Evolutionary conservation across 2,888 invertebrate genomes (phyloP).

Genomic region (Andrena minutula): DNA sequence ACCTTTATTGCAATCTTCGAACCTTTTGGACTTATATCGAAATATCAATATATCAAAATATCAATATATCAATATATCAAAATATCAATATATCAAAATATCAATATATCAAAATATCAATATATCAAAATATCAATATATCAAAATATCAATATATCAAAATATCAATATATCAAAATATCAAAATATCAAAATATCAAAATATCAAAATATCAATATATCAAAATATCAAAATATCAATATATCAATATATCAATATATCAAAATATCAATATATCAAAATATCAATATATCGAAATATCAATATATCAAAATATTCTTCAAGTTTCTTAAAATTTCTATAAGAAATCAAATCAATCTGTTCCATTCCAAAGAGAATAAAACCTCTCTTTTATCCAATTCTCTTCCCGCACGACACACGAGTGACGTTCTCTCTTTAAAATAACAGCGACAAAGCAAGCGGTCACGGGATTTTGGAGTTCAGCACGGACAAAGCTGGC

Average conservation of each 20-base stretch:
- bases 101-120: too few relatives aligned
- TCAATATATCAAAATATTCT: not conserved
- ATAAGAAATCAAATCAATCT: not conserved
- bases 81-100: too few relatives aligned
- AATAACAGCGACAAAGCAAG: slow-evolving; percentile 82
- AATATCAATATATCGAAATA: too few relatives aligned
- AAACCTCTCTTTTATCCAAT: not conserved
- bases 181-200: too few relatives aligned
- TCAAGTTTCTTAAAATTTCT: not conserved
- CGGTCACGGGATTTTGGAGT: slow-evolving; percentile 92
- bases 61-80: too few relatives aligned
- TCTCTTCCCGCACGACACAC: not conserved
- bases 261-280: not conserved
- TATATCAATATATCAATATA: not conserved
- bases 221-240: too few relatives aligned
- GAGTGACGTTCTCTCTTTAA: not conserved
- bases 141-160: too few relatives aligned
- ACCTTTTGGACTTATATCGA: not conserved
- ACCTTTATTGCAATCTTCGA: not conserved
- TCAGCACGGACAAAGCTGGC: slow-evolving; percentile 94
- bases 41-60: not conserved
- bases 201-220: too few relatives aligned
- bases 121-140: too few relatives aligned
- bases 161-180: too few relatives aligned
- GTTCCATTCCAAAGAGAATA: not conserved